phyloP scores from a whole-genome alignment of 2,888 invertebrate species.

The Acronicta leporina region DNA sequence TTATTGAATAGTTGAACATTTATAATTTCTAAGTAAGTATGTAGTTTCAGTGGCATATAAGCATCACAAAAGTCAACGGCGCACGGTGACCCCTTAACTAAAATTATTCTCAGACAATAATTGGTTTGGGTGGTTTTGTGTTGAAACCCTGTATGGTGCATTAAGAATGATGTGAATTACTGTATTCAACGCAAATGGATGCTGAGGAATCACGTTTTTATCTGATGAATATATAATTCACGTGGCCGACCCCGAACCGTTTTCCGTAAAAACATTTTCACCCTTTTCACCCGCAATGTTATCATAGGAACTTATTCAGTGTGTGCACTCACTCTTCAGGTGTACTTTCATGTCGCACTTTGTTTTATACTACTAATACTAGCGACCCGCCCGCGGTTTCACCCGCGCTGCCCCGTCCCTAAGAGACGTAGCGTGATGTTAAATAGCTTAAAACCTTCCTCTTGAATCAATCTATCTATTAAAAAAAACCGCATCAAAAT shows the following conservation, averaged over 20 bases:
- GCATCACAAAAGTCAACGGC: too few relatives aligned
- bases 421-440: too few relatives aligned
- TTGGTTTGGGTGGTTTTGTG: background rate
- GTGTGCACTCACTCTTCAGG: slow-evolving; percentile 27
- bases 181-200: slow-evolving; percentile 15
- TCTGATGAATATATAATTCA: slow-evolving; percentile 33
- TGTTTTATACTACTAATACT: slow-evolving; percentile 13
- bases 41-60: too few relatives aligned
- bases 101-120: too few relatives aligned
- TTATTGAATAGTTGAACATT: too few relatives aligned
- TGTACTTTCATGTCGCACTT: slow-evolving; percentile 10
- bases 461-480: too few relatives aligned
- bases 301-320: slow-evolving; percentile 29
- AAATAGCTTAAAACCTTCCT: too few relatives aligned
- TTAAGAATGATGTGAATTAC: slow-evolving; percentile 11
- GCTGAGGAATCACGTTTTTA: slow-evolving; percentile 33
- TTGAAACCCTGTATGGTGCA: background rate
- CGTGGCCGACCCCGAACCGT: slow-evolving; percentile 5
- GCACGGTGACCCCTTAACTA: too few relatives aligned
- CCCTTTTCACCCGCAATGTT: slow-evolving; percentile 25
- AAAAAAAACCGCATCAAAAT: too few relatives aligned
- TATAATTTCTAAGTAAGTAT: too few relatives aligned
- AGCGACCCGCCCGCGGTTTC: too few relatives aligned
- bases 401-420: too few relatives aligned
- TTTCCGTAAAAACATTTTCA: slow-evolving; percentile 27